phyloP scores from a whole-genome alignment of 2,888 invertebrate genomes.

The Epistrophe grossulariae region DNA sequence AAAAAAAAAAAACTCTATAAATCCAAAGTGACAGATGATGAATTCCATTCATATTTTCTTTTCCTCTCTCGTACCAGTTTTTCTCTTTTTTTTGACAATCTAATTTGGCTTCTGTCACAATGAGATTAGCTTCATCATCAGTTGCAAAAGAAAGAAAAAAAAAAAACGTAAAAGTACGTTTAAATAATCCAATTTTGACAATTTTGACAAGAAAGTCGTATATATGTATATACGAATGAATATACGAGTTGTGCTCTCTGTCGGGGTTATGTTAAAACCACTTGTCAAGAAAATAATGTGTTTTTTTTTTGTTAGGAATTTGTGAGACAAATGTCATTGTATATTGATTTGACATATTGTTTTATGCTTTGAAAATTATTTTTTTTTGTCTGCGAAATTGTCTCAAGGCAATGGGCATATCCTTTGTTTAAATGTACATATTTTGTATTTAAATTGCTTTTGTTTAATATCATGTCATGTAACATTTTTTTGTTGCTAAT shows the following conservation, averaged over 20 bases:
- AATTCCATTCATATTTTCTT: constrained; percentile 7
- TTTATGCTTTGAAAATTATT: background rate
- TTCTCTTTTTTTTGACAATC: constrained; percentile 21
- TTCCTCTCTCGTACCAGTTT: background rate
- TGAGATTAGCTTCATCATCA: constrained; percentile 19
- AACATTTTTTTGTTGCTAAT: background rate
- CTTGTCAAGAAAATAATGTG: constrained; percentile 13
- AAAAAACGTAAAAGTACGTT: constrained; percentile 5
- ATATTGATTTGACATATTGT: constrained; percentile 29
- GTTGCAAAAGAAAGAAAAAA: background rate
- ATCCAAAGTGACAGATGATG: constrained; percentile 21
- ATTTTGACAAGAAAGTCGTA: constrained; percentile 26
- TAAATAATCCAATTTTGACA: constrained; percentile 35
- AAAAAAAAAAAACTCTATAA: too few relatives aligned
- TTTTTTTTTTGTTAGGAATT: background rate
- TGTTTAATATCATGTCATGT: background rate
- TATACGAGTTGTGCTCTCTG: background rate
- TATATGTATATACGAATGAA: too few relatives aligned
- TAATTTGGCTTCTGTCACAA: constrained; percentile 28
- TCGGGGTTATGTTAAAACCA: constrained; percentile 17
- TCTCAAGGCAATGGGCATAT: background rate
- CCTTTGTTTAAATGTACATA: background rate
- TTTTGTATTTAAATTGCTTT: background rate
- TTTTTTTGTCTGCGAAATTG: background rate
- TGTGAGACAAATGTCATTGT: background rate